A percentile compares a stretch with the other conserved stretches of the same genome.
These are phyloP conservation scores for Natator depressus DNA, from an alignment of 2,113 vertebrate species.

Conservation along the genomic window DNA sequence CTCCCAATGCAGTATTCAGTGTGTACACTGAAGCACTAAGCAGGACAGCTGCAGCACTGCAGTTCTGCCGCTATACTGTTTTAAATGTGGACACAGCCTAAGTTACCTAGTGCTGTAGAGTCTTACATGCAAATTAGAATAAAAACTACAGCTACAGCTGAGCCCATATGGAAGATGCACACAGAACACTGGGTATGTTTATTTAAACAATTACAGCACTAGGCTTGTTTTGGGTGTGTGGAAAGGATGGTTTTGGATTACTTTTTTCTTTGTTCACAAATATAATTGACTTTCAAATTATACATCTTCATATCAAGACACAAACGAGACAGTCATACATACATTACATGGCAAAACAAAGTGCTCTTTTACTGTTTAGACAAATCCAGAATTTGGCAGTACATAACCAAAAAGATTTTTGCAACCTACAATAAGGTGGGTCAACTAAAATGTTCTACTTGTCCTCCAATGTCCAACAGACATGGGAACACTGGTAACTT, in stretches of 20 bases:
- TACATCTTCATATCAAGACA: not conserved
- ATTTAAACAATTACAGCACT: not conserved
- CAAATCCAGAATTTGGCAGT: not conserved
- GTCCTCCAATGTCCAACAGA: not conserved
- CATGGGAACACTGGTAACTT: not conserved
- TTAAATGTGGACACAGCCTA: too few relatives aligned
- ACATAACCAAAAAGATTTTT: not conserved
- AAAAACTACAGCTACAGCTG: not conserved
- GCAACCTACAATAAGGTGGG: too few relatives aligned
- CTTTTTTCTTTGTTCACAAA: not conserved
- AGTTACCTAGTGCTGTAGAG: not conserved
- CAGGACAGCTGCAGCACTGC: too few relatives aligned
- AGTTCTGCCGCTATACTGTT: too few relatives aligned
- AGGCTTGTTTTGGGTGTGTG: not conserved
- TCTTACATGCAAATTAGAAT: not conserved
- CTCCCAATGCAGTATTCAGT: too few relatives aligned
- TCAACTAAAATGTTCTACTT: not conserved
- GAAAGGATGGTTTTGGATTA: not conserved
- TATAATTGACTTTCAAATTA: not conserved
- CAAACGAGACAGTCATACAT: not conserved
- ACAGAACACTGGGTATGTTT: not conserved
- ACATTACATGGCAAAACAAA: not conserved
- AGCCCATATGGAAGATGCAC: not conserved
- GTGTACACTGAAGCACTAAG: too few relatives aligned
- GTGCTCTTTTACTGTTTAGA: not conserved